Percentiles rank a stretch among this genome's conserved stretches.
Evolutionary conservation across 2,797 vertebrate genomes (phyloP).

Genomic region (Macropodus opercularis): DNA sequence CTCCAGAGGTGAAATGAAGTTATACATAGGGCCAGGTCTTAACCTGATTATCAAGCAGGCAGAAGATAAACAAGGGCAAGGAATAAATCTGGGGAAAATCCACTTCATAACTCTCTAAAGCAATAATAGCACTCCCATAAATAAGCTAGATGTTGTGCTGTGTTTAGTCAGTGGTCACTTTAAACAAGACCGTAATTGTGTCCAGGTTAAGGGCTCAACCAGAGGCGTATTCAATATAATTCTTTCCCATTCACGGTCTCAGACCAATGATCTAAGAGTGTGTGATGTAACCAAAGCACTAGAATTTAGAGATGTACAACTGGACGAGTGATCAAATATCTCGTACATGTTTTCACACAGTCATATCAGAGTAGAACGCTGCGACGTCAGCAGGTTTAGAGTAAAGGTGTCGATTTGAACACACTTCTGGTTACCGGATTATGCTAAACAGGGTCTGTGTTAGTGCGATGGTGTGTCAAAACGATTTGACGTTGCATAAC

Average conservation of each 20-base stretch:
- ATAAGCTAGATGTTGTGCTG: constrained; percentile 73
- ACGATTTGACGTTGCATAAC: constrained; percentile 66
- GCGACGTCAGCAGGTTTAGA: not conserved
- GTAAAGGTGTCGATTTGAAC: constrained; percentile 46
- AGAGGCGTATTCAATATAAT: constrained; percentile 64
- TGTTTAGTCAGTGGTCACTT: constrained; percentile 41
- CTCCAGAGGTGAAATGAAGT: constrained; percentile 5
- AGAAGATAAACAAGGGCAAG: constrained; percentile 55
- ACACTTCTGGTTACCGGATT: constrained; percentile 67
- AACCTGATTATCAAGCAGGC: constrained; percentile 37
- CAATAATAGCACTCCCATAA: constrained; percentile 75
- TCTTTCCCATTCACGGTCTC: constrained; percentile 9
- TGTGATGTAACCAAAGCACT: constrained; percentile 50
- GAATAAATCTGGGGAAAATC: constrained; percentile 52
- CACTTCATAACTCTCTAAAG: constrained; percentile 71
- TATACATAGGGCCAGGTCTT: constrained; percentile 1
- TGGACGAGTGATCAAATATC: not conserved
- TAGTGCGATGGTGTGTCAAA: constrained; percentile 37
- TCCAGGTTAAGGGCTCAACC: constrained; percentile 71
- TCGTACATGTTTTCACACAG: not conserved
- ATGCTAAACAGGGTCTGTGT: constrained; percentile 63
- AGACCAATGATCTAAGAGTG: not conserved
- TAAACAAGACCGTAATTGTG: constrained; percentile 47
- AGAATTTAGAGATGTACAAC: constrained; percentile 23
- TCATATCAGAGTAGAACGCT: constrained; percentile 1